A percentile compares a stretch with the other conserved stretches of the same genome.
Evolutionary conservation across 2,888 invertebrate species (phyloP).

Genomic region (Kuschelorhynchus macadamiae): DNA sequence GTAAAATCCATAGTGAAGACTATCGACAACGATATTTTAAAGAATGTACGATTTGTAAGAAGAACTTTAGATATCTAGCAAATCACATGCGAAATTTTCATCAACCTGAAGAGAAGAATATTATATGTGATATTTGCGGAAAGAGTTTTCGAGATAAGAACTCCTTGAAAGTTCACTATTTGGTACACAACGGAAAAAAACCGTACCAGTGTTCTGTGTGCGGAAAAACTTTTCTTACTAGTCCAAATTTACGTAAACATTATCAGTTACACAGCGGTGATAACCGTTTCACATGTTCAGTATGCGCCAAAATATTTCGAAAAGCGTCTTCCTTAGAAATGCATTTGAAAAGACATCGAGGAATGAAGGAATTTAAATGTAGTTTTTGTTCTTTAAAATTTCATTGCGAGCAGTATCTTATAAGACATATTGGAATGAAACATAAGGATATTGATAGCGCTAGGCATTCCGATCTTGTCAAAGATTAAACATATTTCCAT

Average conservation of each 20-base stretch:
- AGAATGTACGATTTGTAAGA: constrained; percentile 11
- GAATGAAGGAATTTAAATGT: too few species aligned
- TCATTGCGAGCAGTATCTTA: background rate
- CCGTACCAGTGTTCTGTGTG: constrained; percentile 67
- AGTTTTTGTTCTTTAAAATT: background rate
- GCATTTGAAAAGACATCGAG: too few species aligned
- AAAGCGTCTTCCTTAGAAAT: too few species aligned
- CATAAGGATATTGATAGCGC: too few species aligned
- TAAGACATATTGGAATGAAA: background rate
- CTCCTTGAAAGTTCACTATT: constrained; percentile 49
- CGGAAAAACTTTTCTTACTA: constrained; percentile 66
- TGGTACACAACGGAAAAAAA: constrained; percentile 64
- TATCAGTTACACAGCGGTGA: background rate
- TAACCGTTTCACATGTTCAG: too few species aligned
- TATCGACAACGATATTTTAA: background rate
- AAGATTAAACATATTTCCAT: too few species aligned
- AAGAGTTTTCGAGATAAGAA: constrained; percentile 10
- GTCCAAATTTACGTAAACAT: background rate
- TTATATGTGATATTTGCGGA: constrained; percentile 37
- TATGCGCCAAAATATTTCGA: too few species aligned
- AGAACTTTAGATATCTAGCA: constrained; percentile 2
- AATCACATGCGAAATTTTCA: constrained; percentile 10
- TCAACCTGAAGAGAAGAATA: constrained; percentile 43
- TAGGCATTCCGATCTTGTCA: too few species aligned
- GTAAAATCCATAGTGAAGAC: constrained; percentile 4